These are phyloP conservation scores for Erithacus rubecula DNA, from an alignment of 2,797 vertebrate genomes.

Conservation along the genomic window DNA sequence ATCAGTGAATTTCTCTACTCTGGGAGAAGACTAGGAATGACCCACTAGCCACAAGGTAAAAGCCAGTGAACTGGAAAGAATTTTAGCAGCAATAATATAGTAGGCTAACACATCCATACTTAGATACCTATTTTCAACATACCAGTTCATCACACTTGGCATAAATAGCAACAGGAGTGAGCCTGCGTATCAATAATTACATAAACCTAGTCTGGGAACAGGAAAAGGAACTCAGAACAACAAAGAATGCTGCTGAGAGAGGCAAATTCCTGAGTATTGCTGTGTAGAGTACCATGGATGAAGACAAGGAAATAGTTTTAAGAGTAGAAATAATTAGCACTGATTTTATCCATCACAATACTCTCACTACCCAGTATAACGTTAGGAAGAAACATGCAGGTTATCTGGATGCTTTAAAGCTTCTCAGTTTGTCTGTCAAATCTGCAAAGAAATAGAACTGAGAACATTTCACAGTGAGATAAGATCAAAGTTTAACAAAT, in stretches of 20 bases:
- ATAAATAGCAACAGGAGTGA: background rate
- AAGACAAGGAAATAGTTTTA: background rate
- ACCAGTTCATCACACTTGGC: background rate
- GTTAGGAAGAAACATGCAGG: background rate
- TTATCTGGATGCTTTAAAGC: background rate
- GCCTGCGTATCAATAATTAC: background rate
- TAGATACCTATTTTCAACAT: background rate
- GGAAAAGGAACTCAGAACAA: background rate
- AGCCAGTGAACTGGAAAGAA: background rate
- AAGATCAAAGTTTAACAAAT: background rate
- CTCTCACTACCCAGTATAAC: background rate
- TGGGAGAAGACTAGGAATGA: background rate
- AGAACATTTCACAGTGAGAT: background rate
- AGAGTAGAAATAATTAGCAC: background rate
- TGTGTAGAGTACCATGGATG: background rate
- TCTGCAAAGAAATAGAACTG: background rate
- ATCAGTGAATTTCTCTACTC: background rate
- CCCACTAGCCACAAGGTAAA: background rate
- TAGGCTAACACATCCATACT: background rate
- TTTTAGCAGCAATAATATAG: background rate
- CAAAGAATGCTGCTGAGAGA: background rate
- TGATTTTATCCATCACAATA: background rate
- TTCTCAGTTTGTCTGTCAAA: background rate
- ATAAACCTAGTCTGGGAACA: background rate
- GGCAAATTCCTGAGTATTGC: background rate